Conservation (phyloP, 2,797 vertebrate genomes). For the Cygnus olor region DNA sequence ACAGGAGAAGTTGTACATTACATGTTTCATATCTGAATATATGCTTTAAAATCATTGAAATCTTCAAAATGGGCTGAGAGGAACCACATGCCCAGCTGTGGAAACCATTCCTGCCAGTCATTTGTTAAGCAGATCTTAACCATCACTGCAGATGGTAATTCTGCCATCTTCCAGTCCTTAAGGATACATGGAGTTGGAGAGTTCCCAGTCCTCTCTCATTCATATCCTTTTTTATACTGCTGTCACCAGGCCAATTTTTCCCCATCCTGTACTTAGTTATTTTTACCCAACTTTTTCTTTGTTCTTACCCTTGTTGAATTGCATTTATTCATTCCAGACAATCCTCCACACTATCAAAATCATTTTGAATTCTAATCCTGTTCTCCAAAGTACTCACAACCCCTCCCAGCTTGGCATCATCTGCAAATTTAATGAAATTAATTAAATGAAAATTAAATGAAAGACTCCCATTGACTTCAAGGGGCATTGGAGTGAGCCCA, state of each 20-base stretch:
- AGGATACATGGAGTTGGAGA: neutral
- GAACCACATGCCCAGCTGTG: neutral
- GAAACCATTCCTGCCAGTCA: neutral
- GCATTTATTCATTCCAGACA: slow-evolving; percentile 2
- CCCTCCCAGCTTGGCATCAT: slow-evolving; percentile 60
- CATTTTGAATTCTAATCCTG: slow-evolving; percentile 17
- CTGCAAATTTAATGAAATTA: slow-evolving; percentile 70
- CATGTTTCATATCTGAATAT: neutral
- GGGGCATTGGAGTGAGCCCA: slow-evolving; percentile 31
- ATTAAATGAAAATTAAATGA: slow-evolving; percentile 69
- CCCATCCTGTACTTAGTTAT: neutral
- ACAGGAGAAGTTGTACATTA: neutral
- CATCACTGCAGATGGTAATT: neutral
- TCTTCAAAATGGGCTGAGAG: neutral
- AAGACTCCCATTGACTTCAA: slow-evolving; percentile 54
- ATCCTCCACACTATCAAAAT: neutral
- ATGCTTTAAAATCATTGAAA: neutral
- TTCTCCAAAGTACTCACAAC: slow-evolving; percentile 26
- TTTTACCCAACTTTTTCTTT: neutral
- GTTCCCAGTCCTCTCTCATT: neutral
- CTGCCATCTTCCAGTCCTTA: neutral
- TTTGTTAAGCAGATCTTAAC: neutral
- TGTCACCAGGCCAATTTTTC: neutral
- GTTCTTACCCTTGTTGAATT: neutral
- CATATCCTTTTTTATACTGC: neutral